Evolutionary conservation across 2,797 vertebrate species (phyloP).

Genomic region (Notolabrus celidotus): DNA sequence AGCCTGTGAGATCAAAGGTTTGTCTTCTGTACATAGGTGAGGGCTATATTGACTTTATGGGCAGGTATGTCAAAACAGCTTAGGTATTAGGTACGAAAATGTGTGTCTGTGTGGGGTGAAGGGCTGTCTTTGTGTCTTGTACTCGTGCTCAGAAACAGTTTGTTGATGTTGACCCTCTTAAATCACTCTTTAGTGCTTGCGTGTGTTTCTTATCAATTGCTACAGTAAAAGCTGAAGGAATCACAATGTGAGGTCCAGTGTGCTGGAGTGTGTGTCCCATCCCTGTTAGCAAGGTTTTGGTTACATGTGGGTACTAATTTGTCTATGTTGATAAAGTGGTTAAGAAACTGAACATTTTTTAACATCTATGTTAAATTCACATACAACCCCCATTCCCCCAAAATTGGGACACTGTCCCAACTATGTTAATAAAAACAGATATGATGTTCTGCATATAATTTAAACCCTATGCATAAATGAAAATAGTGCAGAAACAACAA

Average conservation of each 20-base stretch:
- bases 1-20: slow-evolving; percentile 69
- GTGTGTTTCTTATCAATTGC: slow-evolving; percentile 52
- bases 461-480: too few species aligned
- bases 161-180: slow-evolving; percentile 52
- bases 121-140: slow-evolving; percentile 29
- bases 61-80: slow-evolving; percentile 62
- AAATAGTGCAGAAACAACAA: too few species aligned
- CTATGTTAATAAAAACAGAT: too few species aligned
- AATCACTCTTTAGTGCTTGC: slow-evolving; percentile 52
- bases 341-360: not conserved
- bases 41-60: slow-evolving; percentile 36
- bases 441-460: too few species aligned
- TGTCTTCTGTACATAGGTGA: slow-evolving; percentile 57
- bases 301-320: slow-evolving; percentile 11
- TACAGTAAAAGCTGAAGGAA: slow-evolving; percentile 25
- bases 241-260: slow-evolving; percentile 48
- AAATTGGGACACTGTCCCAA: too few species aligned
- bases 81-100: slow-evolving; percentile 45
- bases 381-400: too few species aligned
- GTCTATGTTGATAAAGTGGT: not conserved
- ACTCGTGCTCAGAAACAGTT: slow-evolving; percentile 36
- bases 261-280: not conserved
- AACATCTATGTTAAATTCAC: not conserved
- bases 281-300: not conserved
- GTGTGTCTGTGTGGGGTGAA: slow-evolving; percentile 51